These are phyloP conservation scores for Proteles cristata DNA, from an alignment of 2,113 vertebrate genomes.

Conservation along the genomic window DNA sequence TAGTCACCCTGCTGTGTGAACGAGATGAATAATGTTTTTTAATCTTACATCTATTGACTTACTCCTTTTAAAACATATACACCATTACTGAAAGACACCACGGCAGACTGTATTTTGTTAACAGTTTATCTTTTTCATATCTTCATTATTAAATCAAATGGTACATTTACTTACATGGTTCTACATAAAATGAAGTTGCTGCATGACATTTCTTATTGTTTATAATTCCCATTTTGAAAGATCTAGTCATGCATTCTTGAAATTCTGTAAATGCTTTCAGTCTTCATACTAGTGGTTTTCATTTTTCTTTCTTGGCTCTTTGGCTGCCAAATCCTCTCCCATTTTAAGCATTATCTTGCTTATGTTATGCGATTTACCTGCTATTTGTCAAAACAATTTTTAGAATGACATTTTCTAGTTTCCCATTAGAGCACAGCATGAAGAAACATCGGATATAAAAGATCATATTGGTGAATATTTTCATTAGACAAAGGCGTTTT, in stretches of 20 bases:
- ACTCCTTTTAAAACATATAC: constrained; percentile 72
- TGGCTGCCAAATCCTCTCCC: constrained; percentile 27
- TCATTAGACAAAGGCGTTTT: constrained; percentile 58
- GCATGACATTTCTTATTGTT: constrained; percentile 68
- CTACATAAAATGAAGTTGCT: constrained; percentile 65
- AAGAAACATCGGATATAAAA: constrained; percentile 58
- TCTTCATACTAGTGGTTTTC: constrained; percentile 40
- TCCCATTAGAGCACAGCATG: constrained; percentile 43
- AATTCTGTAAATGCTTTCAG: constrained; percentile 48
- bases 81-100: constrained; percentile 60
- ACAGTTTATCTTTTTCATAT: constrained; percentile 78
- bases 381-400: constrained; percentile 69
- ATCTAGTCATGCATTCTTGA: constrained; percentile 59
- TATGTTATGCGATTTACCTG: constrained; percentile 65
- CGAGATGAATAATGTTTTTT: constrained; percentile 78
- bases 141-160: constrained; percentile 82
- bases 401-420: constrained; percentile 63
- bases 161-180: constrained; percentile 76
- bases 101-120: constrained; percentile 75
- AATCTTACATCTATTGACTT: constrained; percentile 79
- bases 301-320: constrained; percentile 61
- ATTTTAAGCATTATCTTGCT: constrained; percentile 53
- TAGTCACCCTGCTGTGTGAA: constrained; percentile 79
- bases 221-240: constrained; percentile 62
- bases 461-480: constrained; percentile 58